phyloP scores from a whole-genome alignment of 2,113 vertebrate species.

The Heterocephalus glaber region DNA sequence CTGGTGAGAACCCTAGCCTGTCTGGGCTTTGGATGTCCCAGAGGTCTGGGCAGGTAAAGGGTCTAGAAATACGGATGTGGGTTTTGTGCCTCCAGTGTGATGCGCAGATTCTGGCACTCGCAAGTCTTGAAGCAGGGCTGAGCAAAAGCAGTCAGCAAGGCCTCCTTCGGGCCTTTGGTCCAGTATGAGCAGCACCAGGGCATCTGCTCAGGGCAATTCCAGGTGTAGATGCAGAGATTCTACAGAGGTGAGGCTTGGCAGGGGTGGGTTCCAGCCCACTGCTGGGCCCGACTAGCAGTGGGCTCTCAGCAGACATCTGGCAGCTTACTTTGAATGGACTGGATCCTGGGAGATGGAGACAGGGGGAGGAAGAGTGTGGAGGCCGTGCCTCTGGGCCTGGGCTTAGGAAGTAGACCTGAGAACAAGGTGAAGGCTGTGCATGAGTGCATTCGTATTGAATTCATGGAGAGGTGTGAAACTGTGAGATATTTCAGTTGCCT shows the following conservation, averaged over 20 bases:
- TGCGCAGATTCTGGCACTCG: not conserved
- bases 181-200: not conserved
- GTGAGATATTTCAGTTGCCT: not conserved
- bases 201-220: not conserved
- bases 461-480: not conserved
- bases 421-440: not conserved
- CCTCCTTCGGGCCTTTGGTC: not conserved
- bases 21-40: not conserved
- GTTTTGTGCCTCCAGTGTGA: not conserved
- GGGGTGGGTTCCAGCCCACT: not conserved
- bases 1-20: rapidly evolving
- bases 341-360: not conserved
- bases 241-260: not conserved
- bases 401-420: not conserved
- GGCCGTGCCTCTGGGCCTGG: too few relatives aligned
- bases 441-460: not conserved
- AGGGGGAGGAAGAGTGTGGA: not conserved
- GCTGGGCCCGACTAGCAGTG: not conserved
- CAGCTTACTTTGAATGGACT: not conserved
- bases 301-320: not conserved
- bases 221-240: not conserved
- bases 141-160: not conserved
- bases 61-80: not conserved
- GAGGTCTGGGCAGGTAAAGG: not conserved
- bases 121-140: not conserved